Evolutionary conservation across 1,140 invertebrate species (phyloP).

Genomic region (Apis dorsata): DNA sequence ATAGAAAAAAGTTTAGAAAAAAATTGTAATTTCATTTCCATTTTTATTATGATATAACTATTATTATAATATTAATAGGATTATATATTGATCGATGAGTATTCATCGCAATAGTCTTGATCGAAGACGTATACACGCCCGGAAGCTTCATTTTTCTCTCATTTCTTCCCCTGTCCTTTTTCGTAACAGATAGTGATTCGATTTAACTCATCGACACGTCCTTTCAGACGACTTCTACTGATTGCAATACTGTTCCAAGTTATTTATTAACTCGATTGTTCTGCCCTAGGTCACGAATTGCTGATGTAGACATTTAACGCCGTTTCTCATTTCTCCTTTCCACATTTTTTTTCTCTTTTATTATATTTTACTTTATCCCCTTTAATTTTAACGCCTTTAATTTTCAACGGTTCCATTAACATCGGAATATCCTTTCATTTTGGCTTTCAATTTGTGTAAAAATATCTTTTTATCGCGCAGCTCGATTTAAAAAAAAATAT

Average conservation of each 20-base stretch:
- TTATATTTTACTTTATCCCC: not conserved
- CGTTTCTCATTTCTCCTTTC: not conserved
- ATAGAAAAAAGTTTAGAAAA: too few species aligned
- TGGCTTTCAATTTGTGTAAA: not conserved
- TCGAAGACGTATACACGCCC: not conserved
- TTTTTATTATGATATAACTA: not conserved
- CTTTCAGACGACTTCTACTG: not conserved
- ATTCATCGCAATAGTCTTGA: not conserved
- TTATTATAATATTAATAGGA: too few species aligned
- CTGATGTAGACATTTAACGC: not conserved
- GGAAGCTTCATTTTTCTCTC: not conserved
- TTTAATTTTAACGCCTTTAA: too few species aligned
- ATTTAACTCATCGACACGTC: not conserved
- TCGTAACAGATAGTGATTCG: not conserved
- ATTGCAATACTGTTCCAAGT: not conserved
- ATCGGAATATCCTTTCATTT: not conserved
- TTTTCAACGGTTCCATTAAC: not conserved
- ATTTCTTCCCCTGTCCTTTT: not conserved
- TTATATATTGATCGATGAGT: not conserved
- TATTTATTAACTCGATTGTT: slow-evolving; percentile 12
- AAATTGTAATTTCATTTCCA: not conserved
- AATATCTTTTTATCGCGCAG: too few species aligned
- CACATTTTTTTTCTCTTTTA: too few species aligned
- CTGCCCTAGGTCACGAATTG: not conserved
- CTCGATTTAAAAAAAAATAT: too few species aligned